These are phyloP conservation scores for Sylvia atricapilla DNA, from an alignment of 2,113 vertebrate species.

Conservation along the genomic window DNA sequence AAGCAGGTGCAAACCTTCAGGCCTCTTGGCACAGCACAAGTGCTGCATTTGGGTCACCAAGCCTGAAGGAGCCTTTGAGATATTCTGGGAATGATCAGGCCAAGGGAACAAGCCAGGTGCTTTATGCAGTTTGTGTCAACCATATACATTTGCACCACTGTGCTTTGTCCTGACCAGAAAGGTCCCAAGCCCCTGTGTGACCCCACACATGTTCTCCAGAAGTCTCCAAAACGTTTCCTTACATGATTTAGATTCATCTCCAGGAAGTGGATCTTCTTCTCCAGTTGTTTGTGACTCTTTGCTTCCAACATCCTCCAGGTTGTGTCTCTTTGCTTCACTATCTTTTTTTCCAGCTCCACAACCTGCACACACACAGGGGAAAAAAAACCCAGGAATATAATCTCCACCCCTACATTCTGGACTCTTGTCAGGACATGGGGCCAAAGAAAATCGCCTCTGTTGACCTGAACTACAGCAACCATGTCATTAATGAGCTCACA, in stretches of 20 bases:
- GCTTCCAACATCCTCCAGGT: neutral
- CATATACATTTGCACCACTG: neutral
- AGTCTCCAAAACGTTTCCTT: neutral
- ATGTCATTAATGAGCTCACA: neutral
- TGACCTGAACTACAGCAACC: neutral
- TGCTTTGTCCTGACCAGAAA: neutral
- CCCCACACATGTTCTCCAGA: neutral
- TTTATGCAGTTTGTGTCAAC: neutral
- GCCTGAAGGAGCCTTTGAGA: slow-evolving; percentile 7
- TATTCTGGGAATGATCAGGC: neutral
- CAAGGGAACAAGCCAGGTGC: neutral
- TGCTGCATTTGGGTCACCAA: slow-evolving; percentile 6
- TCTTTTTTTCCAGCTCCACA: slow-evolving; percentile 2
- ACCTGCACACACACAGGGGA: neutral
- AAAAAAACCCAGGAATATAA: neutral
- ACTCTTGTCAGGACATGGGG: neutral
- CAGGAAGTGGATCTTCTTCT: neutral
- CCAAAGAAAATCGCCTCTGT: slow-evolving; percentile 11
- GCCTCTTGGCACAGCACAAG: neutral
- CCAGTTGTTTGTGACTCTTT: neutral
- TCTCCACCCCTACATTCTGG: neutral
- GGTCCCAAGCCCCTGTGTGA: neutral
- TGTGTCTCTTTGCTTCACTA: neutral
- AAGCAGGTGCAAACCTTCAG: slow-evolving; percentile 21
- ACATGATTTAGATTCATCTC: neutral